phyloP scores from a whole-genome alignment of 2,888 invertebrate species.

The Phymatocera aterrima region DNA sequence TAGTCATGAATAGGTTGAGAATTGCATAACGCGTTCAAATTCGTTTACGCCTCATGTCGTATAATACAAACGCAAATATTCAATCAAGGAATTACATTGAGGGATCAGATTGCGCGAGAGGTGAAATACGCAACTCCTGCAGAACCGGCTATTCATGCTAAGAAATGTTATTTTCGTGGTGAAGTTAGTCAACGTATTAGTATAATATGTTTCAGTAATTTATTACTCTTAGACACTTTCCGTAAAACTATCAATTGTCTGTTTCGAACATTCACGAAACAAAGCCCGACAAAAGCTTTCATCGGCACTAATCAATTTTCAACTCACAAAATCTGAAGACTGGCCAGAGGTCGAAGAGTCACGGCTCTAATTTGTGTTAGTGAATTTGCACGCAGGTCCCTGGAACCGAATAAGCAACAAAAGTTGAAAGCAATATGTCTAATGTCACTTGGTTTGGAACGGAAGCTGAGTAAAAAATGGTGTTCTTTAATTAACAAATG shows the following conservation, averaged over 20 bases:
- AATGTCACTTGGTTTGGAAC: background rate
- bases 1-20: background rate
- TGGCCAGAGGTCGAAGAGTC: slow-evolving; percentile 72
- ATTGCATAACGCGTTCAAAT: background rate
- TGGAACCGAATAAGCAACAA: slow-evolving; percentile 59
- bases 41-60: background rate
- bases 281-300: background rate
- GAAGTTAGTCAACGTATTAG: background rate
- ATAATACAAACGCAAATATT: slow-evolving; percentile 22
- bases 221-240: background rate
- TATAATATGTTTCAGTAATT: background rate
- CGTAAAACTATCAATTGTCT: background rate
- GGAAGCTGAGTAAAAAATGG: slow-evolving; percentile 1
- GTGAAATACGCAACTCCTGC: slow-evolving; percentile 31
- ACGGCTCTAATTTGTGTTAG: slow-evolving; percentile 70
- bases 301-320: background rate
- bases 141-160: background rate
- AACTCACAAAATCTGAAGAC: slow-evolving; percentile 75
- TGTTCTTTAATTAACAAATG: slow-evolving; percentile 31
- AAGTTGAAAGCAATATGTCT: background rate
- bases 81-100: background rate
- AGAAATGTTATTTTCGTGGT: background rate
- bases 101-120: background rate
- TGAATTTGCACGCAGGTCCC: slow-evolving; percentile 76
- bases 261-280: background rate